phyloP scores from a whole-genome alignment of 1,140 invertebrate genomes.

The Thalassaphorura encarpata region DNA sequence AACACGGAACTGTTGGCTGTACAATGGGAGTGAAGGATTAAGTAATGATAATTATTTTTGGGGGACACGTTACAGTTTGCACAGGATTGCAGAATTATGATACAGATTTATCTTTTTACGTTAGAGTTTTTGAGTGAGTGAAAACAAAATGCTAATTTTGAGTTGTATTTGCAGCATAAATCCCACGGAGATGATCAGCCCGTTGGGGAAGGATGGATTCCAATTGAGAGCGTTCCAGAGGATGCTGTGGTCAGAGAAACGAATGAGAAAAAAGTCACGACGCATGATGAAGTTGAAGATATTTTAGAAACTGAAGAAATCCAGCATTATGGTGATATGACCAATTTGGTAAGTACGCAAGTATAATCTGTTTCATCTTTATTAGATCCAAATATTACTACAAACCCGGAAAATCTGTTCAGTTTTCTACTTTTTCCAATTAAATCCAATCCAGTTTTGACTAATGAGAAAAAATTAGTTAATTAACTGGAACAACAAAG shows the following conservation, averaged over 20 bases:
- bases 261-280: conserved; percentile 63
- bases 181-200: conserved; percentile 45
- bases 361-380: neutral
- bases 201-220: conserved; percentile 48
- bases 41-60: too few relatives aligned
- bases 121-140: too few relatives aligned
- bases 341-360: conserved; percentile 58
- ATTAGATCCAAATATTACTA: neutral
- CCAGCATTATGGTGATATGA: conserved; percentile 66
- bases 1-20: too few relatives aligned
- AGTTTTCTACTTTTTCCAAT: neutral
- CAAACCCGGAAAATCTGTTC: neutral
- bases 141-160: too few relatives aligned
- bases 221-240: conserved; percentile 33
- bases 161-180: conserved; percentile 31
- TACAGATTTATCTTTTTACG: too few relatives aligned
- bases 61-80: too few relatives aligned
- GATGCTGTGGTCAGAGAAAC: conserved; percentile 67
- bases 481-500: too few relatives aligned
- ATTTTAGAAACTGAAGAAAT: conserved; percentile 69
- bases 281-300: conserved; percentile 69
- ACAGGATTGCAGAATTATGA: too few relatives aligned
- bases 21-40: too few relatives aligned
- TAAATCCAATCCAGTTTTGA: neutral
- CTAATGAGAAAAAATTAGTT: neutral